Evolutionary conservation across 2,888 invertebrate species (phyloP).

Genomic region (Drosophila sordidapex): DNA sequence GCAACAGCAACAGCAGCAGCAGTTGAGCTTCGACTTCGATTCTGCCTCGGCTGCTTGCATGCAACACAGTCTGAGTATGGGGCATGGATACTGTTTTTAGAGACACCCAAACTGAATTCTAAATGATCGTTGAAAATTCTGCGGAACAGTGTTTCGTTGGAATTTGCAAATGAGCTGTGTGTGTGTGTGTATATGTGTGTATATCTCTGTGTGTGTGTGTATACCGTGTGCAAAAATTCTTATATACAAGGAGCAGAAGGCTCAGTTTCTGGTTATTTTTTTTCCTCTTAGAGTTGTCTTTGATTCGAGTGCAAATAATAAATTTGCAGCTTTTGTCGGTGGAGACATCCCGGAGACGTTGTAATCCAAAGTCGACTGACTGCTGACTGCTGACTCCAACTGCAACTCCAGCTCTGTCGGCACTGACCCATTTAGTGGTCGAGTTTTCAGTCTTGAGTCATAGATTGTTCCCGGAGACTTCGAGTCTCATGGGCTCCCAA

Average conservation of each 20-base stretch:
- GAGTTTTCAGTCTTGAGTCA: conserved; percentile 19
- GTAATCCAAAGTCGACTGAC: conserved; percentile 59
- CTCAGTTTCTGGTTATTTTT: conserved; percentile 14
- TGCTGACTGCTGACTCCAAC: background rate
- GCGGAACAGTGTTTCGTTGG: conserved; percentile 83
- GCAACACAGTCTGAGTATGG: conserved; percentile 46
- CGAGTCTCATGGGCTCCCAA: conserved; percentile 8
- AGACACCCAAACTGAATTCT: conserved; percentile 80
- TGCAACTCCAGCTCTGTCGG: conserved; percentile 29
- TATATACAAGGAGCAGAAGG: conserved; percentile 32
- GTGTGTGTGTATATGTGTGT: conserved; percentile 27
- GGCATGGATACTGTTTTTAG: conserved; percentile 22
- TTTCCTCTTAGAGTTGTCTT: conserved; percentile 60
- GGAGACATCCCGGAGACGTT: conserved; percentile 79
- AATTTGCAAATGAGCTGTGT: conserved; percentile 84
- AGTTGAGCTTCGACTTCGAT: conserved; percentile 14
- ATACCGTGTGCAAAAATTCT: conserved; percentile 36
- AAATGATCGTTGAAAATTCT: conserved; percentile 84
- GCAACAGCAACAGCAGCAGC: conserved; percentile 7
- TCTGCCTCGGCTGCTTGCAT: conserved; percentile 31
- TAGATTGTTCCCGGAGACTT: conserved; percentile 12
- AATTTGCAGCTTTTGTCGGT: conserved; percentile 67
- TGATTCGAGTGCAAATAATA: conserved; percentile 77
- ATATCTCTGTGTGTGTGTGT: conserved; percentile 13
- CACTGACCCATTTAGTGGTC: conserved; percentile 66